phyloP scores from a whole-genome alignment of 2,113 vertebrate genomes.

The Phaethornis superciliosus region DNA sequence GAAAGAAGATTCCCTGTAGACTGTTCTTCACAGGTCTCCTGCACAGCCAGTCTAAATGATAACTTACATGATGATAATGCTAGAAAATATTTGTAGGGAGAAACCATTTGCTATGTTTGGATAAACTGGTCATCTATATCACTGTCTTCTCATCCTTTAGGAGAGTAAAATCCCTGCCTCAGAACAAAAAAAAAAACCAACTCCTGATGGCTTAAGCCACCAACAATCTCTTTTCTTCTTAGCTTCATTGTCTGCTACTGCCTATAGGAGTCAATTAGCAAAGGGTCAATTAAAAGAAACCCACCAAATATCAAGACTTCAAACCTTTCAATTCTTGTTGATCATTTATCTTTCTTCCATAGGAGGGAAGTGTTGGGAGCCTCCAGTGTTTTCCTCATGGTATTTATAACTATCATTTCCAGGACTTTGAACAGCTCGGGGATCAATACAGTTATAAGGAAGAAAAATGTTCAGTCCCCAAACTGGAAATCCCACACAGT shows the following conservation, averaged over 20 bases:
- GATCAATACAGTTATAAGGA: not conserved
- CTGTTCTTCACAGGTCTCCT: not conserved
- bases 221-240: not conserved
- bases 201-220: not conserved
- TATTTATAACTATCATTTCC: conserved; percentile 12
- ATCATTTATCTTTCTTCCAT: not conserved
- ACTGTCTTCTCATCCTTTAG: not conserved
- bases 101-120: not conserved
- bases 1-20: not conserved
- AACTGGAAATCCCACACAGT: not conserved
- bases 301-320: not conserved
- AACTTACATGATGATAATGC: not conserved
- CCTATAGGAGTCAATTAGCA: not conserved
- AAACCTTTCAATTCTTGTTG: not conserved
- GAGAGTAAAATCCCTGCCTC: not conserved
- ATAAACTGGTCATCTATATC: not conserved
- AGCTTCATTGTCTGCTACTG: not conserved
- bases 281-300: not conserved
- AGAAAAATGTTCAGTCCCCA: not conserved
- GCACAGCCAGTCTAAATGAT: not conserved
- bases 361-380: not conserved
- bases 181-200: not conserved
- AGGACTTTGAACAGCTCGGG: not conserved
- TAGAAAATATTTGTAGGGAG: conserved; percentile 14
- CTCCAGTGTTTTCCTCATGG: not conserved